Base-by-base conservation (phyloP, 2,113 vertebrate species). In the Menidia beryllina region DNA sequence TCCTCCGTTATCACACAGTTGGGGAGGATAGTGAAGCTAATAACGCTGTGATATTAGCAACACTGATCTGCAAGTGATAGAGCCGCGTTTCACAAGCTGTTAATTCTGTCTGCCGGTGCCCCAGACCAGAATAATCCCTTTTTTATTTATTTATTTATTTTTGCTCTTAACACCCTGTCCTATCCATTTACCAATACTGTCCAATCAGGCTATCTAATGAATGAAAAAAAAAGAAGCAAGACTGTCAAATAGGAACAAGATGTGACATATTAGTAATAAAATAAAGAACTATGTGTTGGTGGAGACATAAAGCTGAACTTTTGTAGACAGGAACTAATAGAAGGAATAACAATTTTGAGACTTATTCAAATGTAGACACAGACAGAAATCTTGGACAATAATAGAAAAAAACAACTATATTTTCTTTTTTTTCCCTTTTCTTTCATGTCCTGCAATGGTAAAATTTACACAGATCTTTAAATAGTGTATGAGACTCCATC, bases 191-290 rank as follows among this genome's bases (percentile, higher is more conserved):
- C 78, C 82, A 75, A 60, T 72, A 65, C 70, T 86, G 57, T 76
- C 72, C 84, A 82, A 90, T 89, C 83, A 79, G 45, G 61, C 13
- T 53, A 88, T 90, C 87, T 90, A 84, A 91, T 91, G 88, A 86
- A 86, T 91, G 43, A 24, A 85, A 72, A 62, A n/a, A 82, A 17
- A 68, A 26, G 43, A 24, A 54, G 59, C 30, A 23, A 57, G 8
- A 1, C 45, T 25, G 61, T 23, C n/a, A 36, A 75, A 69, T 68
- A 21, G 74, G 45, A 69, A 50, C 27, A 12, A 54, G 25, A 24
- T 21, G 36, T 36, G 19, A 13, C 13, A 34, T 61, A 25, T 71
- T 10, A 27, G 38, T 39, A 4, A 34, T 70, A 41, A 65, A 45
- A 39, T n/a, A 23, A 50, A 54, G 25, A 52, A 58, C 26, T 25